A percentile compares a stretch with the other conserved stretches of the same genome.
phyloP scores from a whole-genome alignment of 2,888 invertebrate species.

The Metopia argyrocephala region DNA sequence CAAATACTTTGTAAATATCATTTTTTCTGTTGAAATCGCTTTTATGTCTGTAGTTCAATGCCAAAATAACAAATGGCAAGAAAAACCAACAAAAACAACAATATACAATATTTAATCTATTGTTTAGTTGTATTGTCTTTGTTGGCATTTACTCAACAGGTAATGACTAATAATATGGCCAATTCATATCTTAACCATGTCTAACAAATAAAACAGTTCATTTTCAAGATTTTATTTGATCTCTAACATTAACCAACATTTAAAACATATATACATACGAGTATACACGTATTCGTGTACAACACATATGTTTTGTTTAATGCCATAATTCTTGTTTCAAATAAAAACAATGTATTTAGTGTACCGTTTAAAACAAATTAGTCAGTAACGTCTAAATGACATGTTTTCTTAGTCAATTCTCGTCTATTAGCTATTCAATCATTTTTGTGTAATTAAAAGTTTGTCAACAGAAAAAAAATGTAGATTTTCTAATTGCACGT shows the following conservation, averaged over 20 bases:
- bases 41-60: constrained; percentile 41
- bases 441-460: background rate
- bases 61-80: constrained; percentile 10
- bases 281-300: no score
- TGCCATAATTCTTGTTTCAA: no score
- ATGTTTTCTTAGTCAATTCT: constrained; percentile 12
- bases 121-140: background rate
- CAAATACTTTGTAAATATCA: constrained; percentile 2
- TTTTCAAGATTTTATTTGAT: no score
- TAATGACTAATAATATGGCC: constrained; percentile 54
- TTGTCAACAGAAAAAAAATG: background rate
- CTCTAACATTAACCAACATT: background rate
- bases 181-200: constrained; percentile 27
- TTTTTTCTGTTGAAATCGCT: background rate
- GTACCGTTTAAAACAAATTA: constrained; percentile 27
- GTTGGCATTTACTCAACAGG: constrained; percentile 52
- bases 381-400: constrained; percentile 36
- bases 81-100: background rate
- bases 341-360: constrained; percentile 7
- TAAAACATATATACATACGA: no score
- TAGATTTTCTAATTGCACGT: constrained; percentile 23
- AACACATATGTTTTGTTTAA: background rate
- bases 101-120: no score
- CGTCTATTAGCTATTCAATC: constrained; percentile 26
- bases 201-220: no score